Evolutionary conservation across 2,113 vertebrate genomes (phyloP), one percentile per base, ranked within the genome.

Genomic region (Thryonomys swinderianus): DNA sequence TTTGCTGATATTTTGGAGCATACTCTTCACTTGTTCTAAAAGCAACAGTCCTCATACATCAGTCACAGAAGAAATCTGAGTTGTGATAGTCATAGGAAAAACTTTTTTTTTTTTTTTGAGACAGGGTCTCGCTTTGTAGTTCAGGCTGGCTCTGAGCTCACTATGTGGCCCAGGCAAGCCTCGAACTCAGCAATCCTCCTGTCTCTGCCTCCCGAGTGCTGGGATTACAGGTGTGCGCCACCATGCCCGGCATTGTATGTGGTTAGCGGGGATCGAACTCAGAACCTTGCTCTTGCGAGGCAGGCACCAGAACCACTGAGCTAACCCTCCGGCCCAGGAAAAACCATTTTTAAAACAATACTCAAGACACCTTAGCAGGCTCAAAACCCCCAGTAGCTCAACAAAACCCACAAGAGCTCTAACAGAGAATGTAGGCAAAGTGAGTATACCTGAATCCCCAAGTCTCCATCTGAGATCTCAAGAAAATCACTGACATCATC

Each of bases 271-370:
- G n/a, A n/a, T n/a, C n/a, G n/a, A n/a, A n/a, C n/a, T n/a, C n/a
- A n/a, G n/a, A n/a, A n/a, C n/a, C n/a, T n/a, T n/a, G n/a, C n/a
- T n/a, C n/a, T n/a, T n/a, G n/a, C n/a, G n/a, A n/a, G n/a, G n/a
- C n/a, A n/a, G n/a, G n/a, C n/a, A n/a, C n/a, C n/a, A n/a, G n/a
- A n/a, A n/a, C n/a, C n/a, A n/a, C n/a, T n/a, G n/a, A n/a, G n/a
- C n/a, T n/a, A n/a, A n/a, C n/a, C n/a, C n/a, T n/a, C n/a, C n/a
- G n/a, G n/a, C n/a, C n/a, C 30, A 14, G 13, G 7, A 71, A n/a
- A 85, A 79, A 18, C 85, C 23, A 71, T 57, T 90, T 87, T 84
- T 16, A 86, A 81, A 94, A 88, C 66, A 76, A 45, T 76, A 16
- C 34, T 92, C 32, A 93, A n/a, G 10, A 62, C 67, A 66, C 55